These are phyloP conservation scores for Prolemur simus DNA, from an alignment of 2,113 vertebrate species.

Conservation along the genomic window DNA sequence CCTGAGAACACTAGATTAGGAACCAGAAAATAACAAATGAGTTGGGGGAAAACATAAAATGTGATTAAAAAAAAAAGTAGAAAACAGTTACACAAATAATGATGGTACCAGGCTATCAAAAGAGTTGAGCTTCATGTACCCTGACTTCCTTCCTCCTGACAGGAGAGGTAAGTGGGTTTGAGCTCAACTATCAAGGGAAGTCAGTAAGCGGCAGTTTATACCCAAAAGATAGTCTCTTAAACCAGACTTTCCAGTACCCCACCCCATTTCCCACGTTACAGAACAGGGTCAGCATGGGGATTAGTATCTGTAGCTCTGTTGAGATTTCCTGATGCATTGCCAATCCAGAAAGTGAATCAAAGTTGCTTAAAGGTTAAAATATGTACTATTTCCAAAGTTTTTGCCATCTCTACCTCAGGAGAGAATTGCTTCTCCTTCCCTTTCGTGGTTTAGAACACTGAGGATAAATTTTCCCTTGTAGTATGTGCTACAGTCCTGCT, in stretches of 20 bases:
- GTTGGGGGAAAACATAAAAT: constrained; percentile 33
- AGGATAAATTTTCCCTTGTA: not conserved
- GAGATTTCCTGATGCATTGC: constrained; percentile 15
- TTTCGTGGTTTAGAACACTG: constrained; percentile 26
- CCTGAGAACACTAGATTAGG: constrained; percentile 53
- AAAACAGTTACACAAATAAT: constrained; percentile 39
- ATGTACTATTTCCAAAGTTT: not conserved
- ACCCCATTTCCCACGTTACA: not conserved
- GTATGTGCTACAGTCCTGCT: not conserved
- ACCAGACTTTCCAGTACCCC: not conserved
- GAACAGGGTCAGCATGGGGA: not conserved
- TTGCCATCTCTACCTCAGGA: not conserved
- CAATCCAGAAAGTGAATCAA: constrained; percentile 41
- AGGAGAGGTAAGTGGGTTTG: constrained; percentile 75
- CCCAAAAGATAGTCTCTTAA: constrained; percentile 39
- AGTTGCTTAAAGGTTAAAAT: constrained; percentile 49
- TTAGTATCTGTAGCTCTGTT: not conserved
- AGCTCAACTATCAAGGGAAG: constrained; percentile 67
- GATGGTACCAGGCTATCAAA: constrained; percentile 39
- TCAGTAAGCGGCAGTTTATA: constrained; percentile 53
- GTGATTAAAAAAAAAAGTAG: not conserved
- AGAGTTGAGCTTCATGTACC: constrained; percentile 75
- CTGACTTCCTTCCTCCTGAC: constrained; percentile 71
- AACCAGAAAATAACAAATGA: constrained; percentile 31
- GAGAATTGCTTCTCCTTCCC: constrained; percentile 6